Evolutionary conservation across 2,113 vertebrate species (phyloP).

Genomic region (Gadus chalcogrammus): DNA sequence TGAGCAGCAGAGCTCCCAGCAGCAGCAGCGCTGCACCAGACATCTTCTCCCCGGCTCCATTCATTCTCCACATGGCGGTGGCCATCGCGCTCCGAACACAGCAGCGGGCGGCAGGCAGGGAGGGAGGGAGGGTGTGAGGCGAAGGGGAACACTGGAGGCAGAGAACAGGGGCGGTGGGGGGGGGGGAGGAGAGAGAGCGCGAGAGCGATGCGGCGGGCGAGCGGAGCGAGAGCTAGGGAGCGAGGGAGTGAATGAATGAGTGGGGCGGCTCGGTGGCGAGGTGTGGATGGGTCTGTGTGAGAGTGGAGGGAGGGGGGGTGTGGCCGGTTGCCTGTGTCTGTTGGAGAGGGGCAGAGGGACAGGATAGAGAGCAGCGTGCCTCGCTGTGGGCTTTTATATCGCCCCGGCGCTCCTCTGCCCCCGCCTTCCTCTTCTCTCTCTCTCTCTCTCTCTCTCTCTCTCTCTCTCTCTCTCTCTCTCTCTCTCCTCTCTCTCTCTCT

Average conservation of each 20-base stretch:
- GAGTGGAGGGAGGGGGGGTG: not conserved
- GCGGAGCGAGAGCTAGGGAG: not conserved
- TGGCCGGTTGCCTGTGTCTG: slow-evolving; percentile 9
- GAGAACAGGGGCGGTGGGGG: slow-evolving; percentile 21
- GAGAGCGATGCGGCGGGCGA: not conserved
- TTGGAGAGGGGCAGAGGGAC: slow-evolving; percentile 57
- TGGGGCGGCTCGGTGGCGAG: slow-evolving; percentile 25
- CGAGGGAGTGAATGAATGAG: slow-evolving; percentile 33
- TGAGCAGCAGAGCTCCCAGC: slow-evolving; percentile 55
- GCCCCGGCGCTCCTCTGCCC: slow-evolving; percentile 41
- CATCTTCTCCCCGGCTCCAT: slow-evolving; percentile 60
- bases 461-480: too few relatives aligned
- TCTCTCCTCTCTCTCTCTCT: slow-evolving; percentile 6
- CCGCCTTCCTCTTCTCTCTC: slow-evolving; percentile 16
- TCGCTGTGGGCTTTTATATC: slow-evolving; percentile 68
- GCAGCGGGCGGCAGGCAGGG: slow-evolving; percentile 20
- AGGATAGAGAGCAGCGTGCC: slow-evolving; percentile 70
- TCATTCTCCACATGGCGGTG: slow-evolving; percentile 65
- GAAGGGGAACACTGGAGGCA: not conserved
- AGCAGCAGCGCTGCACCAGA: slow-evolving; percentile 40
- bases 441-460: slow-evolving; percentile 38
- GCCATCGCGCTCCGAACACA: slow-evolving; percentile 51
- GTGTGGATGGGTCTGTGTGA: slow-evolving; percentile 19
- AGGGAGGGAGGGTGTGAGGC: slow-evolving; percentile 15
- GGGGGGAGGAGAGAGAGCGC: slow-evolving; percentile 1